A percentile compares a stretch with the other conserved stretches of the same genome.
Conservation (phyloP, 2,113 vertebrate species). For the Misgurnus mizolepis region DNA sequence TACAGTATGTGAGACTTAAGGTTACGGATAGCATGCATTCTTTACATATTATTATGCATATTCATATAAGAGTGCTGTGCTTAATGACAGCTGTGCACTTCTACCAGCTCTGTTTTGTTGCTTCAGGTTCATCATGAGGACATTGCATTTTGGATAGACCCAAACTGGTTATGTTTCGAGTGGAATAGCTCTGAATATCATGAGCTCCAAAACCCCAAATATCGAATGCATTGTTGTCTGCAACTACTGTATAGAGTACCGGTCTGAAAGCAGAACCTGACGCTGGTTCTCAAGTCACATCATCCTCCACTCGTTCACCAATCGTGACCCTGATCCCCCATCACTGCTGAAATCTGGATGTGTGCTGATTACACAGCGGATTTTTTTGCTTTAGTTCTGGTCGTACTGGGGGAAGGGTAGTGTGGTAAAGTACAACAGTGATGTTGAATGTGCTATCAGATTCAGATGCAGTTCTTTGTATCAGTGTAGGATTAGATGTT, state of each 20-base stretch:
- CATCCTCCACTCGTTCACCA: constrained; percentile 46
- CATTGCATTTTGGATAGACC: constrained; percentile 43
- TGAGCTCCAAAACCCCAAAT: constrained; percentile 37
- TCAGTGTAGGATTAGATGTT: constrained; percentile 65
- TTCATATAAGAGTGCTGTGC: not conserved
- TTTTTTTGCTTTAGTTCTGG: constrained; percentile 58
- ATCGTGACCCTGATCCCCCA: constrained; percentile 55
- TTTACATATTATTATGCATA: not conserved
- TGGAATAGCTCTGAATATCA: constrained; percentile 49
- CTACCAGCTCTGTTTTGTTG: constrained; percentile 6
- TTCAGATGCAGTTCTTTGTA: constrained; percentile 65
- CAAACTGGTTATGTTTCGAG: constrained; percentile 61
- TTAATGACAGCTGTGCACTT: not conserved
- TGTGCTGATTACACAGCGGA: constrained; percentile 74
- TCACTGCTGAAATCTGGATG: constrained; percentile 67
- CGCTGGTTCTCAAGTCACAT: constrained; percentile 28
- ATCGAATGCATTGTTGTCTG: not conserved
- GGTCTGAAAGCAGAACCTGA: not conserved
- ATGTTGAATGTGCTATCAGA: constrained; percentile 53
- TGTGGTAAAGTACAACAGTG: constrained; percentile 59
- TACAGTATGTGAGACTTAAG: not conserved
- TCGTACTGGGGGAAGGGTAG: constrained; percentile 54
- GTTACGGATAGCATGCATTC: not conserved
- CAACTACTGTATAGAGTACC: not conserved
- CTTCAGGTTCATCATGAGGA: constrained; percentile 19